Conservation (phyloP, 1,140 invertebrate species). For the Ylistrum balloti region DNA sequence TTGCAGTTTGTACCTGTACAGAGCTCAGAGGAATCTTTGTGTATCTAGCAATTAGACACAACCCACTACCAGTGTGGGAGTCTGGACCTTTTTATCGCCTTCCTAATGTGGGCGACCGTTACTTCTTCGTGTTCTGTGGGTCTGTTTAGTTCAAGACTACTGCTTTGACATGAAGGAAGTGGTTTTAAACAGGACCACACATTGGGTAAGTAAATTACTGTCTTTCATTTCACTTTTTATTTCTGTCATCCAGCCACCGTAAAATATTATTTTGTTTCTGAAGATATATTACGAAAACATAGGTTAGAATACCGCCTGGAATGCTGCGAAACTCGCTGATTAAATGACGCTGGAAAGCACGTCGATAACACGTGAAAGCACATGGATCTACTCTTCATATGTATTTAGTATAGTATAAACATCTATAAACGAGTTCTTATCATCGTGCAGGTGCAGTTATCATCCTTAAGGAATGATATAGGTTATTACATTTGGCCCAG, state of each 20-base stretch:
- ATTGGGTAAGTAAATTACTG: background rate
- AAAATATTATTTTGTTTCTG: too few relatives aligned
- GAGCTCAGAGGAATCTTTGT: background rate
- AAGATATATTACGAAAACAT: too few relatives aligned
- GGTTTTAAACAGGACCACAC: background rate
- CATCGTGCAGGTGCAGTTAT: background rate
- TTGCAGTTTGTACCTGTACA: too few relatives aligned
- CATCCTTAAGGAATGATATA: background rate
- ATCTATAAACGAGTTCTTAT: constrained; percentile 26
- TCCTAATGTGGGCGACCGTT: background rate
- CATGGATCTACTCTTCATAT: background rate
- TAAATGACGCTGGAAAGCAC: too few relatives aligned
- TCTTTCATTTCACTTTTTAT: too few relatives aligned
- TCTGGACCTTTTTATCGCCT: background rate
- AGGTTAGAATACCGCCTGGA: too few relatives aligned
- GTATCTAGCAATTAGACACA: background rate
- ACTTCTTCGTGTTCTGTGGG: background rate
- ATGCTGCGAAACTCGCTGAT: too few relatives aligned
- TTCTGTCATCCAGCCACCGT: too few relatives aligned
- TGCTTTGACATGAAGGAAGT: background rate
- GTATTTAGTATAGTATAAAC: background rate
- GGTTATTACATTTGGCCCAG: background rate
- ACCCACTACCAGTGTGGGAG: background rate
- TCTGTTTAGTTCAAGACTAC: background rate
- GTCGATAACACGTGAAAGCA: too few relatives aligned